Conservation (phyloP, 2,113 vertebrate genomes). For the Sapajus apella region DNA sequence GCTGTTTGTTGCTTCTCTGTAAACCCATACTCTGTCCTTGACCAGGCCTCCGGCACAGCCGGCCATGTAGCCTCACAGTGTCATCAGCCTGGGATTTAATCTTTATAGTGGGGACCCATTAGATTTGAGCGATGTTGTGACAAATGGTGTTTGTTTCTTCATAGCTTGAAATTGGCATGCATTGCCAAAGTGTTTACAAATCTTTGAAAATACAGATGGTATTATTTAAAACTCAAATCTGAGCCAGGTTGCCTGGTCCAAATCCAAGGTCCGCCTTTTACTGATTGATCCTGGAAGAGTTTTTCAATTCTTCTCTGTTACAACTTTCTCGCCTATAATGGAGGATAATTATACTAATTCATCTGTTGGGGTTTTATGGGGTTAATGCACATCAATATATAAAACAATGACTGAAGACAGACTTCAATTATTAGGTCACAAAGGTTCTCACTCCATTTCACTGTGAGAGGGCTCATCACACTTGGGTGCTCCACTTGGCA, state of each 20-base stretch:
- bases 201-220: neutral
- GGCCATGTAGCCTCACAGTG: no score
- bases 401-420: rapidly evolving
- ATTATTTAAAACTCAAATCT: neutral
- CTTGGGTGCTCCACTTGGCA: constrained; percentile 50
- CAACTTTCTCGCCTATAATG: neutral
- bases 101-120: rapidly evolving
- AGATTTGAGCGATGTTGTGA: rapidly evolving
- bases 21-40: rapidly evolving
- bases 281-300: neutral
- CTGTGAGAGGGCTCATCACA: neutral
- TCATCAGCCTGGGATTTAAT: neutral
- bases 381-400: neutral
- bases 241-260: neutral
- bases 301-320: neutral
- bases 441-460: constrained; percentile 51
- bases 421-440: rapidly evolving
- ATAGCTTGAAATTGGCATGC: neutral
- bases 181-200: neutral
- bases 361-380: rapidly evolving
- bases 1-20: neutral
- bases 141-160: neutral
- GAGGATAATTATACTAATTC: rapidly evolving
- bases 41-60: neutral
- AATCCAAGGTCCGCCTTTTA: neutral